Evolutionary conservation across 1,140 invertebrate genomes (phyloP).

Genomic region (Uloborus diversus): DNA sequence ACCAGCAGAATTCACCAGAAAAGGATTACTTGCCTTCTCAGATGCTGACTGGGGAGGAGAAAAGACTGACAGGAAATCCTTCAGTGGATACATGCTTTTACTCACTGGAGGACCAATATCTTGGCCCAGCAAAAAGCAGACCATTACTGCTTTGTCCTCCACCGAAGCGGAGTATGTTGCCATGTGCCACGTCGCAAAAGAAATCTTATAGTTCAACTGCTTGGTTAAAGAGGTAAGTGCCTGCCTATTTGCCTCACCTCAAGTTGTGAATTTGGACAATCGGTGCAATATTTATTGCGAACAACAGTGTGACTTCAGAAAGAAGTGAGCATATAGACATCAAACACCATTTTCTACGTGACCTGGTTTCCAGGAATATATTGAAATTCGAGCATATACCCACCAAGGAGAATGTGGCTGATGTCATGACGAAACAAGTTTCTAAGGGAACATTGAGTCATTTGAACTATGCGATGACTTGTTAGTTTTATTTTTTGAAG

Average conservation of each 20-base stretch:
- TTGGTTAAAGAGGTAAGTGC: not conserved
- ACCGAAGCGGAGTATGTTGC: constrained; percentile 67
- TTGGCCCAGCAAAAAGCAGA: constrained; percentile 68
- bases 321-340: constrained; percentile 65
- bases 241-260: not conserved
- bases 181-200: constrained; percentile 62
- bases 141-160: constrained; percentile 66
- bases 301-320: constrained; percentile 64
- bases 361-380: constrained; percentile 54
- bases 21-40: not conserved
- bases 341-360: constrained; percentile 63
- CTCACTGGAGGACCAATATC: constrained; percentile 58
- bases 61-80: not conserved
- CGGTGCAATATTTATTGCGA: constrained; percentile 60
- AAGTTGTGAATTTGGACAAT: constrained; percentile 58
- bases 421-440: not conserved
- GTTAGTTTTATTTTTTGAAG: not conserved
- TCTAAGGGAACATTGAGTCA: too few relatives aligned
- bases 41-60: constrained; percentile 11
- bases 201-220: constrained; percentile 64
- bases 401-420: not conserved
- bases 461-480: too few relatives aligned
- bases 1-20: constrained; percentile 20
- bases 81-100: not conserved
- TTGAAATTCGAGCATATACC: not conserved